Conservation (phyloP, 1,140 invertebrate genomes). For the Drosophila lowei region DNA sequence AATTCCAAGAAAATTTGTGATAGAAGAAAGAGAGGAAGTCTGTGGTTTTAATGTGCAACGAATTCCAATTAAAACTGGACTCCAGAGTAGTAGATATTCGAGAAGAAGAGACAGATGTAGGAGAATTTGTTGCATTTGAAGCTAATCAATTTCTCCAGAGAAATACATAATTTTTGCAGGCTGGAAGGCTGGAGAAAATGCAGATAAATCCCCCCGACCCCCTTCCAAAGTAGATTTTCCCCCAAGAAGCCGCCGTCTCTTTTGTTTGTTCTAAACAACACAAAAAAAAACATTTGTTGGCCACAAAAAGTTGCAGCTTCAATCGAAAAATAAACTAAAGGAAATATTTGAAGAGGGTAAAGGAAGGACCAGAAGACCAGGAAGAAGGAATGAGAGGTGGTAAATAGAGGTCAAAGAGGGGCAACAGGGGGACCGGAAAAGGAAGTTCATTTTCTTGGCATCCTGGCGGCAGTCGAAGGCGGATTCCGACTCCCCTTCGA, state of each 20-base stretch:
- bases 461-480: background rate
- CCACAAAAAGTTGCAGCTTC: conserved; percentile 48
- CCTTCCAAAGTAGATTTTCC: too few species aligned
- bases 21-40: background rate
- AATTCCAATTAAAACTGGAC: conserved; percentile 46
- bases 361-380: background rate
- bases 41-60: conserved; percentile 39
- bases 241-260: background rate
- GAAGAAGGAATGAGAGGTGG: background rate
- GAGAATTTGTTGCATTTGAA: conserved; percentile 3
- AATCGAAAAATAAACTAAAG: conserved; percentile 46
- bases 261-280: conserved; percentile 12
- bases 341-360: conserved; percentile 6
- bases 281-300: conserved; percentile 39
- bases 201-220: conserved; percentile 8
- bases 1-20: conserved; percentile 39
- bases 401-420: background rate
- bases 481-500: background rate
- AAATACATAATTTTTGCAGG: conserved; percentile 19
- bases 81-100: too few species aligned
- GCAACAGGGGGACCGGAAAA: conserved; percentile 2
- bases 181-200: conserved; percentile 5
- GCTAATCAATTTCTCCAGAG: conserved; percentile 46
- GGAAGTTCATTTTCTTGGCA: conserved; percentile 46
- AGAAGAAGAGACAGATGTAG: background rate